These are phyloP conservation scores for Kuschelorhynchus macadamiae DNA, from an alignment of 2,888 invertebrate species.

Conservation along the genomic window DNA sequence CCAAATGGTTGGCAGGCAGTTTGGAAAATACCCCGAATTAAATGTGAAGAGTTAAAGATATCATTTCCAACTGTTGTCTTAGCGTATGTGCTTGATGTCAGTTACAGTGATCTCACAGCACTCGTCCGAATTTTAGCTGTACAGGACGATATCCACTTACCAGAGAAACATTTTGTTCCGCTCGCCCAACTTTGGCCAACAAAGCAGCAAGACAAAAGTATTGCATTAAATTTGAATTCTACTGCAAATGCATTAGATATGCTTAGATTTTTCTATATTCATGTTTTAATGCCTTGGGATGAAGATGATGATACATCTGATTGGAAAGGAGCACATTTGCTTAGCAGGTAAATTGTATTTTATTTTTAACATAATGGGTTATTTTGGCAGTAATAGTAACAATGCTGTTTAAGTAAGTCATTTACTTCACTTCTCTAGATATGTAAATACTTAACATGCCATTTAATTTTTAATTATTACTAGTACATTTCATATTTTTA, in stretches of 20 bases:
- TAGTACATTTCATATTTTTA: no score
- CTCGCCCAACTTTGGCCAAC: conserved; percentile 78
- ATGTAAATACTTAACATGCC: no score
- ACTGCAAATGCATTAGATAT: conserved; percentile 78
- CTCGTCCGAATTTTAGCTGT: conserved; percentile 75
- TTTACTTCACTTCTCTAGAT: no score
- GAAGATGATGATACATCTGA: conserved; percentile 75
- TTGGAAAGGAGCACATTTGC: conserved; percentile 73
- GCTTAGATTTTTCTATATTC: conserved; percentile 76
- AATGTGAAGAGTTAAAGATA: conserved; percentile 76
- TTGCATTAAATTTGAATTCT: conserved; percentile 72
- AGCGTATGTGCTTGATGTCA: conserved; percentile 73
- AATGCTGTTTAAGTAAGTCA: no score
- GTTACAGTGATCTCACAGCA: conserved; percentile 72
- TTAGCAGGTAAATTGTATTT: conserved; percentile 58
- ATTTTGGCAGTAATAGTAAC: no score
- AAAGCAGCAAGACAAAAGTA: conserved; percentile 72
- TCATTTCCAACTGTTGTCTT: conserved; percentile 77
- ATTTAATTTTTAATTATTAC: no score
- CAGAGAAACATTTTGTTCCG: conserved; percentile 74
- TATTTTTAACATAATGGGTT: no score
- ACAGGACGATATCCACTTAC: conserved; percentile 76
- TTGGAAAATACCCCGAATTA: conserved; percentile 78
- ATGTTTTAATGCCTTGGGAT: conserved; percentile 82
- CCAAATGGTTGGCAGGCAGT: conserved; percentile 79